These are phyloP conservation scores for Aphis craccivora DNA, from an alignment of 1,140 invertebrate species.

Conservation along the genomic window DNA sequence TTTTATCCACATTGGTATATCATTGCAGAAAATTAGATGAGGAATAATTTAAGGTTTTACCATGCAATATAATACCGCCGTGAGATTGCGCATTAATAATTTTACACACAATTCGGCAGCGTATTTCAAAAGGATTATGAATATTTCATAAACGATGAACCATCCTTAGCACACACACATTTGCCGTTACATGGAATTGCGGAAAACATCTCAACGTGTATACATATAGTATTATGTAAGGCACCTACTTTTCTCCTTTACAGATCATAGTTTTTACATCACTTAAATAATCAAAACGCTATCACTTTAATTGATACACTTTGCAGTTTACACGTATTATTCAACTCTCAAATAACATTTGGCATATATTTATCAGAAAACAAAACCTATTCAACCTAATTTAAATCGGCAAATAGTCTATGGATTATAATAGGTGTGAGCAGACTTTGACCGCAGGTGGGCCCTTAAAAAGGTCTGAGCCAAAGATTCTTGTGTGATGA, in stretches of 20 bases:
- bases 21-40: not conserved
- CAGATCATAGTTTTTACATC: not conserved
- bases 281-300: constrained; percentile 5
- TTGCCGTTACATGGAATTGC: not conserved
- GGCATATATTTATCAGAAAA: too few species aligned
- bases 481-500: too few species aligned
- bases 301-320: not conserved
- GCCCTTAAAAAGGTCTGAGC: too few species aligned
- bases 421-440: too few species aligned
- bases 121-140: constrained; percentile 29
- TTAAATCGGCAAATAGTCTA: too few species aligned
- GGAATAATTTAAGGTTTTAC: not conserved
- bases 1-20: not conserved
- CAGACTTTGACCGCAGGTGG: too few species aligned
- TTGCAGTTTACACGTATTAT: not conserved
- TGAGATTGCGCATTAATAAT: constrained; percentile 37
- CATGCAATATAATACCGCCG: not conserved
- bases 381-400: too few species aligned
- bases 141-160: not conserved
- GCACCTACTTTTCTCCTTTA: not conserved
- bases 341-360: too few species aligned
- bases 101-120: not conserved
- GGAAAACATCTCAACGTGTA: not conserved
- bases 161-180: too few species aligned
- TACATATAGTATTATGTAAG: not conserved